Percentiles rank a stretch among this genome's conserved stretches.
Conservation (phyloP, 92 coral and sea anemone species). For the Porites evermanni region DNA sequence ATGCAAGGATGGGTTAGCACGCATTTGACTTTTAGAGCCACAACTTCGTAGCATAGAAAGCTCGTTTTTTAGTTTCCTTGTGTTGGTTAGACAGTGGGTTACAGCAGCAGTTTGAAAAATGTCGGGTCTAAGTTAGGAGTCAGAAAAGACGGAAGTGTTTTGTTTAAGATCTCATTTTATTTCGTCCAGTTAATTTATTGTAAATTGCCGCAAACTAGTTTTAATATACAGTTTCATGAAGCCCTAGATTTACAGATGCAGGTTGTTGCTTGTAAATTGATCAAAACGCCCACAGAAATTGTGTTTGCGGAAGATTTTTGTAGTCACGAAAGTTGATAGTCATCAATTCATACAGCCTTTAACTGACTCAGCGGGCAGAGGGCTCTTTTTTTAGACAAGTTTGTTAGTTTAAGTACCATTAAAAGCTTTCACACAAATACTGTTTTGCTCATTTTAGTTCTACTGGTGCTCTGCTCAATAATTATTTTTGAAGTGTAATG, state of each 20-base stretch:
- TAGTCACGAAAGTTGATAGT: neutral
- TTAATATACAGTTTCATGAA: neutral
- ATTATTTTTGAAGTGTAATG: too few relatives aligned
- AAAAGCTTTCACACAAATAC: neutral
- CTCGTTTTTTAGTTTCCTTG: neutral
- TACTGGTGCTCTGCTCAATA: too few relatives aligned
- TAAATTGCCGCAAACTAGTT: neutral
- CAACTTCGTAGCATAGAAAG: neutral
- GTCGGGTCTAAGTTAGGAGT: neutral
- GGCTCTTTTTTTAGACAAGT: neutral
- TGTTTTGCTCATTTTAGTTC: neutral
- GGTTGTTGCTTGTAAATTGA: too few relatives aligned
- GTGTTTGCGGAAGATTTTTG: neutral
- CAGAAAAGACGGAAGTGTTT: neutral
- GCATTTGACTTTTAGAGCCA: neutral
- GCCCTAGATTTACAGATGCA: neutral
- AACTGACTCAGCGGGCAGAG: neutral
- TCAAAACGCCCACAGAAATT: neutral
- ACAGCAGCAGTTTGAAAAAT: neutral
- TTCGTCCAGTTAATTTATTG: conserved; percentile 14
- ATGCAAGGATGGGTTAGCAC: neutral
- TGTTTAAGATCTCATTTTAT: neutral
- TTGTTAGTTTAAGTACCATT: neutral
- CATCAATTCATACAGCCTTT: neutral
- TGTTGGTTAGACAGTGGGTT: neutral